Percentiles rank a stretch among this genome's conserved stretches.
Evolutionary conservation across 1,140 invertebrate species (phyloP).

Genomic region (Leguminivora glycinivorella): DNA sequence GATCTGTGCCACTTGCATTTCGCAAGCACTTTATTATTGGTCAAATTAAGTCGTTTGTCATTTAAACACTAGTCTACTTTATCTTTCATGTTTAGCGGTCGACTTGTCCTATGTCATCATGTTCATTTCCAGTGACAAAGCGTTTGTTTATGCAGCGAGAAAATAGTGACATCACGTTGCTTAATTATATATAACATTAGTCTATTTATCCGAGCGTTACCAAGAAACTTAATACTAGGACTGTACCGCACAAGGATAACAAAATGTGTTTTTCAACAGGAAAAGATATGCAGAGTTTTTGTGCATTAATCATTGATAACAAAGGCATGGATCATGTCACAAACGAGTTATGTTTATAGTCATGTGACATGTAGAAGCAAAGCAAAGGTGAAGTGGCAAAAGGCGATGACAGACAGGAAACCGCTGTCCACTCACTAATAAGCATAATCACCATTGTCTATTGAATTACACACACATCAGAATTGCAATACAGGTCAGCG

Average conservation of each 20-base stretch:
- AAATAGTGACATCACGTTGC: conserved; percentile 40
- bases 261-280: background rate
- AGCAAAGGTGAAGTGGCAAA: conserved; percentile 54
- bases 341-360: background rate
- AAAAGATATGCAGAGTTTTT: conserved; percentile 1
- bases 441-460: conserved; percentile 46
- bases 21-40: background rate
- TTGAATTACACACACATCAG: conserved; percentile 30
- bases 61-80: conserved; percentile 34
- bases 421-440: conserved; percentile 52
- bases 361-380: conserved; percentile 36
- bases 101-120: background rate
- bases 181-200: conserved; percentile 34
- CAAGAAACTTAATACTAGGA: conserved; percentile 2
- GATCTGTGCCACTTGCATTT: background rate
- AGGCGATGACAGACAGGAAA: conserved; percentile 62
- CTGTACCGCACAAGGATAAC: background rate
- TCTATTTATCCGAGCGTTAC: conserved; percentile 33
- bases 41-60: conserved; percentile 2
- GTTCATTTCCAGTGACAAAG: background rate
- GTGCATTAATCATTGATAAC: background rate
- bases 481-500: conserved; percentile 18
- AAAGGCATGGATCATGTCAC: background rate
- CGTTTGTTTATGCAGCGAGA: conserved; percentile 36
- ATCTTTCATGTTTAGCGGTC: conserved; percentile 10